These are phyloP conservation scores for Pteromalus puparum DNA, from an alignment of 1,140 invertebrate species.

Conservation along the genomic window DNA sequence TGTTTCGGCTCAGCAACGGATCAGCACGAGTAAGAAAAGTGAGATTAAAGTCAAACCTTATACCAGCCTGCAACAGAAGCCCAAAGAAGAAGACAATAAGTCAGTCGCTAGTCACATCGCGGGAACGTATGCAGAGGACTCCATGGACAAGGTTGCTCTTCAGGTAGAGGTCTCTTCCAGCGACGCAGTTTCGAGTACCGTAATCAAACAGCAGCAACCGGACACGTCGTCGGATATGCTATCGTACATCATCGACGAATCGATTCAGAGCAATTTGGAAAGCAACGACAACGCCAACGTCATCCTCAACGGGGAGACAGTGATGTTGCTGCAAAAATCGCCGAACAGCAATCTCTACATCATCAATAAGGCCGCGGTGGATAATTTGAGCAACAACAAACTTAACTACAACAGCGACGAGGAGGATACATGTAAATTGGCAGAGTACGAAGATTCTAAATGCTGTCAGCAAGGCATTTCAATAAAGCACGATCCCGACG, in stretches of 20 bases:
- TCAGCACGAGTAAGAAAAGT: not conserved
- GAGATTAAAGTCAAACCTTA: conserved; percentile 69
- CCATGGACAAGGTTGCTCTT: conserved; percentile 63
- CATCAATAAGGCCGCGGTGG: conserved; percentile 72
- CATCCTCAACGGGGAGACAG: conserved; percentile 72
- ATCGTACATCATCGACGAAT: conserved; percentile 55
- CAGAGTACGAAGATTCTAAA: conserved; percentile 40
- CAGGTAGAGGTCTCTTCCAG: conserved; percentile 66
- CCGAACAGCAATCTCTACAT: conserved; percentile 74
- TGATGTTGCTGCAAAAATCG: conserved; percentile 69
- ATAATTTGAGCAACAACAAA: conserved; percentile 51
- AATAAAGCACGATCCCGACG: conserved; percentile 42
- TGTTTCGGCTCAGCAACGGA: conserved; percentile 61
- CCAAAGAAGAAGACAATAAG: conserved; percentile 41
- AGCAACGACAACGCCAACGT: conserved; percentile 69
- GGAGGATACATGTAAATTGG: conserved; percentile 42
- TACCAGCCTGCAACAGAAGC: conserved; percentile 51
- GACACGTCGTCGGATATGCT: conserved; percentile 16
- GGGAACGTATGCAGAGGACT: conserved; percentile 63
- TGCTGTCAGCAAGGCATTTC: conserved; percentile 33
- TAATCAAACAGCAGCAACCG: conserved; percentile 35
- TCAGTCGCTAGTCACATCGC: conserved; percentile 54
- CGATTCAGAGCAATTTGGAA: conserved; percentile 53
- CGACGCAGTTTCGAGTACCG: conserved; percentile 36
- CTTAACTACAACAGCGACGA: conserved; percentile 60